Conservation (phyloP, 2,888 invertebrate genomes). For the Cerceris rybyensis region DNA sequence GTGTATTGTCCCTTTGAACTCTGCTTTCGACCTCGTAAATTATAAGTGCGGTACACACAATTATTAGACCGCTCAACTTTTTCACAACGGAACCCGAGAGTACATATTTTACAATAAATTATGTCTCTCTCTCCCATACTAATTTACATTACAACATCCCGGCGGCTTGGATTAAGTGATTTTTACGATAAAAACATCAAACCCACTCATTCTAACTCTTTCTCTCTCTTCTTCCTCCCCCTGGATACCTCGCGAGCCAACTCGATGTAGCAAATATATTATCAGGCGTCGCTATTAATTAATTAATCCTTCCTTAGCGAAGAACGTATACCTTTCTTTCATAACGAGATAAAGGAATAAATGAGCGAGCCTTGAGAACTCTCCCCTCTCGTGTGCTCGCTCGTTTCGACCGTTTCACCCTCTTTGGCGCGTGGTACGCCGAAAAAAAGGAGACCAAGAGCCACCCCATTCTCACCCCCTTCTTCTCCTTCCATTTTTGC, state of each 20-base stretch:
- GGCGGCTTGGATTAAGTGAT: slow-evolving; percentile 39
- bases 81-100: slow-evolving; percentile 26
- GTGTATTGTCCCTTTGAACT: slow-evolving; percentile 52
- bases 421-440: slow-evolving; percentile 49
- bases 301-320: slow-evolving; percentile 51
- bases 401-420: slow-evolving; percentile 41
- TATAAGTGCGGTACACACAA: slow-evolving; percentile 41
- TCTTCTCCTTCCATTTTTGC: slow-evolving; percentile 40
- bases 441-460: slow-evolving; percentile 35
- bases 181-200: slow-evolving; percentile 2
- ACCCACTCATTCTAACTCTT: neutral
- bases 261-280: slow-evolving; percentile 46
- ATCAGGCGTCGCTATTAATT: slow-evolving; percentile 41
- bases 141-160: slow-evolving; percentile 24
- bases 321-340: slow-evolving; percentile 53
- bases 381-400: slow-evolving; percentile 5
- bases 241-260: neutral
- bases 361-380: slow-evolving; percentile 43
- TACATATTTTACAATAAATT: slow-evolving; percentile 57
- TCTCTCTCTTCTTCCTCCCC: neutral
- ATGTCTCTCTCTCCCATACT: slow-evolving; percentile 27
- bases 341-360: slow-evolving; percentile 63
- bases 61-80: slow-evolving; percentile 44
- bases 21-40: slow-evolving; percentile 44
- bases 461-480: slow-evolving; percentile 5